A percentile compares a stretch with the other conserved stretches of the same genome.
phyloP scores from a whole-genome alignment of 2,797 vertebrate species.

The Rhynchonycteris naso region DNA sequence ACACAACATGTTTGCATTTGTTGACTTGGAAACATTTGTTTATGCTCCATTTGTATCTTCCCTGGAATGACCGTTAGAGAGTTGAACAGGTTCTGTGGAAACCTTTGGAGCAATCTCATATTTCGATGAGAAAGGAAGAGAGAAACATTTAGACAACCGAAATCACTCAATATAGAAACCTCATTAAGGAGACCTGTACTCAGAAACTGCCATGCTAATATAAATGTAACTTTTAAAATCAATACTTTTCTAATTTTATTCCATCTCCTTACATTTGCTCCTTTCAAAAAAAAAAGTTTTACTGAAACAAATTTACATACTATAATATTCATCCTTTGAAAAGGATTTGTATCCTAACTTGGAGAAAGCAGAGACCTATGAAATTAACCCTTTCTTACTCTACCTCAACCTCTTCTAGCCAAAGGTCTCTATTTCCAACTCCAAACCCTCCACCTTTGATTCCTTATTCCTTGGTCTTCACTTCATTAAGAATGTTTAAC shows the following conservation, averaged over 20 bases:
- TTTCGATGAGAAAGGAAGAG: conserved; percentile 39
- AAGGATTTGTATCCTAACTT: not conserved
- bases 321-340: conserved; percentile 7
- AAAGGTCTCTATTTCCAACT: not conserved
- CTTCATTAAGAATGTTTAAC: not conserved
- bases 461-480: not conserved
- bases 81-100: conserved; percentile 12
- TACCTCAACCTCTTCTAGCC: not conserved
- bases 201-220: not conserved
- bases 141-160: not conserved
- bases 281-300: not conserved
- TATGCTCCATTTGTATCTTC: not conserved
- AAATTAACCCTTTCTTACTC: not conserved
- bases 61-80: not conserved
- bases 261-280: not conserved
- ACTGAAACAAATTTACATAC: not conserved
- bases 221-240: not conserved
- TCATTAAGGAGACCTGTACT: not conserved
- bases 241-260: conserved; percentile 1
- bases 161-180: not conserved
- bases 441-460: not conserved
- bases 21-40: not conserved
- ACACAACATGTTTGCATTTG: not conserved
- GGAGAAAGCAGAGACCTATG: not conserved
- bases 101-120: not conserved